Conservation (phyloP, 2,888 invertebrate genomes). For the Syritta pipiens region DNA sequence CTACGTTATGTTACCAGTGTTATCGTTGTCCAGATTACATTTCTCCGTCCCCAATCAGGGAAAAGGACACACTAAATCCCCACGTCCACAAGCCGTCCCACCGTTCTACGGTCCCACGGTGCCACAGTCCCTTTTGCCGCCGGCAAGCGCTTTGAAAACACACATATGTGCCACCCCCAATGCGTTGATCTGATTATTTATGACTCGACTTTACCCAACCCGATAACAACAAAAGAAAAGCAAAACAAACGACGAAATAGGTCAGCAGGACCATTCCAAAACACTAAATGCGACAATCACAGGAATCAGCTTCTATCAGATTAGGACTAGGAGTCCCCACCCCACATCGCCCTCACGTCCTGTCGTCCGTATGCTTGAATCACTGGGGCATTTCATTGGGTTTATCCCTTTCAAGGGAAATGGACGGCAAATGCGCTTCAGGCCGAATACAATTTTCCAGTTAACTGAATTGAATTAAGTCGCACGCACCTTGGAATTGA, state of each 20-base stretch:
- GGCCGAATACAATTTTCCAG: constrained; percentile 47
- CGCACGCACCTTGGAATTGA: constrained; percentile 90
- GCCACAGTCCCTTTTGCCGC: too few species aligned
- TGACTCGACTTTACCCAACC: constrained; percentile 5
- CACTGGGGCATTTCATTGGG: constrained; percentile 46
- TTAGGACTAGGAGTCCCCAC: too few species aligned
- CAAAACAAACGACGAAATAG: constrained; percentile 4
- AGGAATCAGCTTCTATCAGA: constrained; percentile 37
- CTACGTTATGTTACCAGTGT: too few species aligned
- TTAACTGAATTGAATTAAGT: constrained; percentile 47
- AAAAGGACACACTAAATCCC: too few species aligned
- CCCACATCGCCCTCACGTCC: background rate
- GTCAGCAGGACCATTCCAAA: constrained; percentile 8
- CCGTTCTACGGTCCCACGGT: too few species aligned
- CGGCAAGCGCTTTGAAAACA: too few species aligned
- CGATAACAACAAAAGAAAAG: background rate
- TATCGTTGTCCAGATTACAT: too few species aligned
- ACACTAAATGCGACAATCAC: constrained; percentile 34
- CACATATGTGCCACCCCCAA: too few species aligned
- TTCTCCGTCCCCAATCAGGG: too few species aligned
- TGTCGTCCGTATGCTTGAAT: constrained; percentile 23
- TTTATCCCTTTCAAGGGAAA: constrained; percentile 32
- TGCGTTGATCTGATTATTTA: constrained; percentile 34
- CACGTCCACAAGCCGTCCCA: too few species aligned
- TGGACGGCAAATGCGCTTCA: constrained; percentile 21